Conservation (phyloP, 1,140 invertebrate species). For the Hycleus phaleratus region DNA sequence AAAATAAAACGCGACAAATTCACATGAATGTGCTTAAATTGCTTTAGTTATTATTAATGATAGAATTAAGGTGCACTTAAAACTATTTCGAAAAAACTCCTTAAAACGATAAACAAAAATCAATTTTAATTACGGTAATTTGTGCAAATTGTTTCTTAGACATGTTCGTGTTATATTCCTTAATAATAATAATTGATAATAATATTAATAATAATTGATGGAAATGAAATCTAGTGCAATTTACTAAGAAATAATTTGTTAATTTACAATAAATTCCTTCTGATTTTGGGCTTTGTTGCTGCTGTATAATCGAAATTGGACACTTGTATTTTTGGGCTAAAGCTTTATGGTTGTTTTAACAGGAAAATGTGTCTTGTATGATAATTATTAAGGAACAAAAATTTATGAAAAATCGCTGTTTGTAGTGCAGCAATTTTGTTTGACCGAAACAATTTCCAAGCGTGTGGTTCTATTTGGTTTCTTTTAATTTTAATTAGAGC, state of each 20-base stretch:
- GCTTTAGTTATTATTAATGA: conserved; percentile 30
- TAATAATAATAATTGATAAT: not conserved
- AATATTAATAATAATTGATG: not conserved
- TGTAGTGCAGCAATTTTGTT: no score
- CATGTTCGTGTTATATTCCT: not conserved
- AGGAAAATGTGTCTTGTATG: conserved; percentile 12
- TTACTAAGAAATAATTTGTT: conserved; percentile 14
- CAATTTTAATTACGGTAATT: not conserved
- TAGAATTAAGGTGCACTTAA: conserved; percentile 38
- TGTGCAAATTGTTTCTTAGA: conserved; percentile 19
- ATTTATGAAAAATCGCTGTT: no score
- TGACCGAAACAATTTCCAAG: no score
- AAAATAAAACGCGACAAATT: not conserved
- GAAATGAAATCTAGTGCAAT: conserved; percentile 2
- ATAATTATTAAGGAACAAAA: not conserved
- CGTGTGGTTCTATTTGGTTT: no score
- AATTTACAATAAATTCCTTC: not conserved
- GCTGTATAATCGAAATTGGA: conserved; percentile 11
- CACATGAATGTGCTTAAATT: conserved; percentile 32
- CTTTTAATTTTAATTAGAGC: no score
- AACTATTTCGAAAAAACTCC: conserved; percentile 16
- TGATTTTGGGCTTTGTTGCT: conserved; percentile 12
- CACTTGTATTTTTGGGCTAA: conserved; percentile 8
- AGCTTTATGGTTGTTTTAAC: conserved; percentile 7
- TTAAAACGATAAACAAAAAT: conserved; percentile 8